Evolutionary conservation across 2,888 invertebrate species (phyloP), one percentile per base, ranked within the genome.

Genomic region (Noctua comes): DNA sequence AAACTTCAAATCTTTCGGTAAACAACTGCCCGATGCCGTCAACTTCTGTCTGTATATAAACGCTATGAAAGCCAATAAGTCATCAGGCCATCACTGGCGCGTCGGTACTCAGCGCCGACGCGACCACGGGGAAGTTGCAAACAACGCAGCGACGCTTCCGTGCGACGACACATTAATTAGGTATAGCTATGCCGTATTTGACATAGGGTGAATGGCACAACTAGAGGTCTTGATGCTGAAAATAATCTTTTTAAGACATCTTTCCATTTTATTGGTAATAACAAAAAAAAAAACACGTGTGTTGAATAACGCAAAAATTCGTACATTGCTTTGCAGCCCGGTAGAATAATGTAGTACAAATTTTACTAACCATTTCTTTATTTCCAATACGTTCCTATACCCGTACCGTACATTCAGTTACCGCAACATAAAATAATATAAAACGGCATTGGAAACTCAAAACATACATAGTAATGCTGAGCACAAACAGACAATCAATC

Each of bases 121-220:
- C 70, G 68, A 69, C 59, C 80, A 80, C 31, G n/a, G 24, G 64
- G 27, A 40, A 68, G 73, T 76, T 54, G 64, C 68, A 73, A 82
- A 82, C 83, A 82, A 74, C 66, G 64, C 68, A 73, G 62, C 77
- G 46, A 68, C 70, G 46, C 86, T 68, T 76, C 68, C 68, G 51
- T 62, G 57, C n/a, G 57, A 62, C 27, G 74, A 59, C 59, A 68
- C 62, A 54, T 40, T 68, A 54, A 57, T n/a, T 11, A n/a, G 11
- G 3, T n/a, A 57, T 4, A n/a, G n/a, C 57, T n/a, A n/a, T 5
- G 59, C 16, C 27, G 59, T 31, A 59, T 27, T 7, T 59, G 59
- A 18, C 27, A 27, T 7, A 27, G 27, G 27, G 27, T 7, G 6
- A 27, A 11, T 8, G 27, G 16, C n/a, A 57, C 24, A n/a, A n/a